Base-by-base conservation (phyloP, 2,888 invertebrate genomes). In the Salpingus planirostris region DNA sequence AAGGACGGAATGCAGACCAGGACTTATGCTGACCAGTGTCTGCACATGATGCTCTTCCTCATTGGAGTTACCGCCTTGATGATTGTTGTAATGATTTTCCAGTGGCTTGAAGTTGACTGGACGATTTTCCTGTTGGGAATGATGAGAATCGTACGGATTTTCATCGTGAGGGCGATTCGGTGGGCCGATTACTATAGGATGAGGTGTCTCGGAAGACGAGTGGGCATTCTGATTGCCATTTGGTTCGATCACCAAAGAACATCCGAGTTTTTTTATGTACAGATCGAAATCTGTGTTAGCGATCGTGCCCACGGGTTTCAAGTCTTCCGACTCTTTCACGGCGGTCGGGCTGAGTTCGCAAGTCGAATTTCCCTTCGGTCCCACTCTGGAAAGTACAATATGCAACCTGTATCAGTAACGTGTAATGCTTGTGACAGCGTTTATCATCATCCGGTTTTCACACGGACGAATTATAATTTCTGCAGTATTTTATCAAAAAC, bases 231-330 rank as follows among this genome's bases (percentile, higher is more conserved):
- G n/a, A 22, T 31, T 27, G 22, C 28, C 8, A 24, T 37, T 42
- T 29, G 47, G 36, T 21, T 52, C 59, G n/a, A 61, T 49, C 8
- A 63, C 60, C 22, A 65, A 35, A 33, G 60, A 61, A 40, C 74
- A 74, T 40, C 70, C 71, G 21, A 60, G 31, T 46, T 67, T 70
- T 51, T 73, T 73, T 23, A 71, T 61, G 50, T 75, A 78, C 29
- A 77, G 61, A 58, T 78, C 78, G 54, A 70, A 78, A 52, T 78
- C 76, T n/a, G 71, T 66, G 57, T 78, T 71, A 37, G 60, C 55
- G 31, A 67, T 57, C 7, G 76, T 66, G 24, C 72, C 73, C 25
- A 66, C 61, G 6, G 73, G 68, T 35, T 68, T 67, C 6, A 70
- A 62, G 42, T 67, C 65, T 1, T 62, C 57, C 1, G 64, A 61